phyloP scores from a whole-genome alignment of 2,113 vertebrate species.

The Gobio gobio region DNA sequence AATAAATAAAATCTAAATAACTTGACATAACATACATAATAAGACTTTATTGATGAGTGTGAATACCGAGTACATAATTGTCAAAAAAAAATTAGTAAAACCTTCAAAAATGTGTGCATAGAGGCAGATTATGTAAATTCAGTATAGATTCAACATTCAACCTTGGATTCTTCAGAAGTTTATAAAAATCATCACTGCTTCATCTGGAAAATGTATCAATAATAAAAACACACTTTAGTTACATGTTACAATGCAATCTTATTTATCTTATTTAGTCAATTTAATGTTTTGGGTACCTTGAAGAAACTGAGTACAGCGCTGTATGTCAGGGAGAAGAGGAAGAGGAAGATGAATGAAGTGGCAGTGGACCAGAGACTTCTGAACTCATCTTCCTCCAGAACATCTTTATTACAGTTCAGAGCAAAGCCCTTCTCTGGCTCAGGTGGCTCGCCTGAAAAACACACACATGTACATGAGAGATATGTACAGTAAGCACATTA shows the following conservation, averaged over 20 bases:
- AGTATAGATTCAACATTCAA: not conserved
- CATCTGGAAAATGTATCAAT: not conserved
- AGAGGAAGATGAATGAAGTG: slow-evolving; percentile 57
- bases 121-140: not conserved
- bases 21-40: not conserved
- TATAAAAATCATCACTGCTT: not conserved
- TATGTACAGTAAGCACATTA: not conserved
- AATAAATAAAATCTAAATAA: not conserved
- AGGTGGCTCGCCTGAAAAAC: not conserved
- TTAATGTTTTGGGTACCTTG: slow-evolving; percentile 35
- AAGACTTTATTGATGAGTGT: not conserved
- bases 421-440: not conserved
- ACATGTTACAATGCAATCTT: not conserved
- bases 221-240: not conserved
- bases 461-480: not conserved
- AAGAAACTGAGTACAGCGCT: slow-evolving; percentile 29
- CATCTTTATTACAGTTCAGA: slow-evolving; percentile 13
- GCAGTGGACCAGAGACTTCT: slow-evolving; percentile 57
- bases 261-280: not conserved
- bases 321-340: slow-evolving; percentile 52
- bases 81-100: not conserved
- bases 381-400: slow-evolving; percentile 45
- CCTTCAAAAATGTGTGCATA: not conserved
- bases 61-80: not conserved
- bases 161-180: not conserved